Conservation (phyloP, 2,888 invertebrate species). For the Noctuana brunneofusca region DNA sequence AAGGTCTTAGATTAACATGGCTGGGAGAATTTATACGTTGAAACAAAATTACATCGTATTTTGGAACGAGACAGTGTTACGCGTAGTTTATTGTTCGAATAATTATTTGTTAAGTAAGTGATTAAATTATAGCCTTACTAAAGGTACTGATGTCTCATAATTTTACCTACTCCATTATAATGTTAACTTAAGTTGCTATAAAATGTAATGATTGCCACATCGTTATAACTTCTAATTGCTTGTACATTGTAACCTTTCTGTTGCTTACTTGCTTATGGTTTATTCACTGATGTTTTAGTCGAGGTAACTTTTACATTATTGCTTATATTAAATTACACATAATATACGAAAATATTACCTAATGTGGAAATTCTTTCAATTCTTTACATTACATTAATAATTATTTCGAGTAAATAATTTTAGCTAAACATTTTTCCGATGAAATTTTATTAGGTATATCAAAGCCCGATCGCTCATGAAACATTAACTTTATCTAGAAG, state of each 20-base stretch:
- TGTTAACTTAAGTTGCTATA: background rate
- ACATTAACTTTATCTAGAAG: too few species aligned
- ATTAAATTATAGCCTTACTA: background rate
- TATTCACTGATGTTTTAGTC: too few species aligned
- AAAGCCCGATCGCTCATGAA: too few species aligned
- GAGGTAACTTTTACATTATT: too few species aligned
- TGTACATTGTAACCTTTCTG: background rate
- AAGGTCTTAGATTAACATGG: constrained; percentile 18
- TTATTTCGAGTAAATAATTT: too few species aligned
- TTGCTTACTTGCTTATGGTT: too few species aligned
- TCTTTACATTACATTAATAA: too few species aligned
- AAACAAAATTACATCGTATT: constrained; percentile 7
- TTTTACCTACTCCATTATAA: background rate
- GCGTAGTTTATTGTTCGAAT: background rate
- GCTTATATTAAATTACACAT: too few species aligned
- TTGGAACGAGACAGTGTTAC: constrained; percentile 1
- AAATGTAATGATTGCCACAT: background rate
- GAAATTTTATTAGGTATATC: too few species aligned
- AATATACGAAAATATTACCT: too few species aligned
- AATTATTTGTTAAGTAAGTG: constrained; percentile 1
- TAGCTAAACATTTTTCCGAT: too few species aligned
- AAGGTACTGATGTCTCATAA: background rate
- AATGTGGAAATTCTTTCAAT: too few species aligned
- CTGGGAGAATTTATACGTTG: background rate
- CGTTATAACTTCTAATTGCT: background rate